Percentiles rank a stretch among this genome's conserved stretches.
These are phyloP conservation scores for Typhlichthys subterraneus DNA, from an alignment of 2,797 vertebrate species.

Conservation along the genomic window DNA sequence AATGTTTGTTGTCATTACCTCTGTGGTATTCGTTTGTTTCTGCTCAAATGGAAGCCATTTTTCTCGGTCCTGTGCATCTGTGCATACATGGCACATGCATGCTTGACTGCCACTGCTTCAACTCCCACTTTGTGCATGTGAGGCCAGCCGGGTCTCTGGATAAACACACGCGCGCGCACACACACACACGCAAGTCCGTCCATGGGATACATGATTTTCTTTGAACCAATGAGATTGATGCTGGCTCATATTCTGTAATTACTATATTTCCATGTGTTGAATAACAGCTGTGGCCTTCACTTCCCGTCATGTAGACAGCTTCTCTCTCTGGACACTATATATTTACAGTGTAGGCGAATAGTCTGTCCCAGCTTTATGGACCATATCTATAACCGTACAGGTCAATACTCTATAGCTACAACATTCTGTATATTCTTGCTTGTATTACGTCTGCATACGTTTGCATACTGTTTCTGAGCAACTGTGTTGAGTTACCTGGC, in stretches of 20 bases:
- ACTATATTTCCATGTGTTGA: neutral
- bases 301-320: constrained; percentile 6
- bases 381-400: constrained; percentile 30
- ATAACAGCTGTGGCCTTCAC: constrained; percentile 45
- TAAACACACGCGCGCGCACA: constrained; percentile 1
- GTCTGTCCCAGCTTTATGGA: constrained; percentile 14
- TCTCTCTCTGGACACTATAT: constrained; percentile 26
- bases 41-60: constrained; percentile 62
- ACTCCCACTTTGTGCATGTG: constrained; percentile 29
- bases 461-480: neutral
- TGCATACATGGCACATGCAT: constrained; percentile 6
- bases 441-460: constrained; percentile 21
- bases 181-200: constrained; percentile 38
- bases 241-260: constrained; percentile 5
- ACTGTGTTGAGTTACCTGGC: no score
- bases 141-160: neutral
- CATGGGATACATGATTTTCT: constrained; percentile 24
- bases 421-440: constrained; percentile 27
- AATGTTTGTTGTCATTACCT: constrained; percentile 65
- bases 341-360: constrained; percentile 13
- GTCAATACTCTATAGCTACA: constrained; percentile 29
- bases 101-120: constrained; percentile 27
- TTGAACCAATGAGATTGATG: constrained; percentile 39
- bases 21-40: constrained; percentile 69
- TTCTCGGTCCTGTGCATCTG: constrained; percentile 1